phyloP scores from a whole-genome alignment of 2,888 invertebrate genomes.

The Octonoba sinensis region DNA sequence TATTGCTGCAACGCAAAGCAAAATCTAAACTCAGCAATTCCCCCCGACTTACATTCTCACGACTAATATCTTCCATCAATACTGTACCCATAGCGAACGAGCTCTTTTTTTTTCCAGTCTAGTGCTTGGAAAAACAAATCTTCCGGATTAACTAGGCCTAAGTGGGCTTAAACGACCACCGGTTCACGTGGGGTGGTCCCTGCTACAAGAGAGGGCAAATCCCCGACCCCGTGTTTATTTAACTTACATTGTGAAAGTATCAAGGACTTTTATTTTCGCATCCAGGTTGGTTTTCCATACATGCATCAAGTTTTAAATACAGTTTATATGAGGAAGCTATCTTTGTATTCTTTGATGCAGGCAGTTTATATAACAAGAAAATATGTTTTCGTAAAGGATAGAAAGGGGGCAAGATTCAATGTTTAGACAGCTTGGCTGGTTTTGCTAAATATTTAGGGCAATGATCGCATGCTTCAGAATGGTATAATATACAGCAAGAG shows the following conservation, averaged over 20 bases:
- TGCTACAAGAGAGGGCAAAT: neutral
- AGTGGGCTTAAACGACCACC: conserved; percentile 39
- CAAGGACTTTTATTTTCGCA: too few species aligned
- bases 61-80: too few species aligned
- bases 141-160: conserved; percentile 26
- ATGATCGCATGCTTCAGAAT: too few species aligned
- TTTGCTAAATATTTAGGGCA: conserved; percentile 18
- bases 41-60: too few species aligned
- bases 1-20: too few species aligned
- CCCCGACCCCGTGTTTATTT: conserved; percentile 32
- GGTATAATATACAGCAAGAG: too few species aligned
- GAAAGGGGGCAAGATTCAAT: neutral
- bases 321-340: too few species aligned
- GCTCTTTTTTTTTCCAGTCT: conserved; percentile 2
- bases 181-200: conserved; percentile 9
- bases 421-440: conserved; percentile 29
- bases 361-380: conserved; percentile 23
- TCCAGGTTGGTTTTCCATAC: too few species aligned
- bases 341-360: neutral
- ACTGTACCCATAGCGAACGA: neutral
- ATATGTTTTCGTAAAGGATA: conserved; percentile 27
- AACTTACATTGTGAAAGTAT: conserved; percentile 28
- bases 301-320: too few species aligned
- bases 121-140: conserved; percentile 45
- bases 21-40: too few species aligned